Conservation (phyloP, 2,888 invertebrate genomes). For the Mythimna ferrago region DNA sequence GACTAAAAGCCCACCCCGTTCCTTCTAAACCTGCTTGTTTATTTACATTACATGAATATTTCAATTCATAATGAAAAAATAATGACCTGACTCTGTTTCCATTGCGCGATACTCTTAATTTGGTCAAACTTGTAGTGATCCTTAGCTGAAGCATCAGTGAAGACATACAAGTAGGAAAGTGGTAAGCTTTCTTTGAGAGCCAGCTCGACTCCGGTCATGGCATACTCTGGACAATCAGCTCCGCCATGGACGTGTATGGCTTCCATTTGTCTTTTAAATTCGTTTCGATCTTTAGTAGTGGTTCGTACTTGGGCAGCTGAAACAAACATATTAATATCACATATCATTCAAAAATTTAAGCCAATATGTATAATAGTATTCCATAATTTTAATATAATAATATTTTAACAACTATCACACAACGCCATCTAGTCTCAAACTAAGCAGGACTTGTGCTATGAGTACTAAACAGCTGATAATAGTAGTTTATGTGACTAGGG, state of each 20-base stretch:
- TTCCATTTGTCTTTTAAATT: constrained; percentile 69
- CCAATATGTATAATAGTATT: too few species aligned
- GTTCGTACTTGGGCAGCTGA: constrained; percentile 64
- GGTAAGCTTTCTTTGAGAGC: constrained; percentile 73
- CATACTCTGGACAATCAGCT: constrained; percentile 76
- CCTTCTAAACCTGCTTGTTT: too few species aligned
- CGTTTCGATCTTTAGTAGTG: constrained; percentile 66
- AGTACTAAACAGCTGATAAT: too few species aligned
- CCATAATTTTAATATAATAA: too few species aligned
- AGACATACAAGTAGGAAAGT: constrained; percentile 78
- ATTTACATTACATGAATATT: not conserved
- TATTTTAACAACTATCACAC: too few species aligned
- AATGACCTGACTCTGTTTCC: constrained; percentile 74
- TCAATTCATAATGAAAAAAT: not conserved
- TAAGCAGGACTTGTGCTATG: too few species aligned
- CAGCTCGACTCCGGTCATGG: constrained; percentile 76
- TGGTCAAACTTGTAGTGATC: constrained; percentile 66
- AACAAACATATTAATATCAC: constrained; percentile 25
- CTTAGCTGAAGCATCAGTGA: constrained; percentile 81
- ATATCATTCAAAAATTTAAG: too few species aligned
- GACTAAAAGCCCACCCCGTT: too few species aligned
- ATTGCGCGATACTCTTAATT: constrained; percentile 72
- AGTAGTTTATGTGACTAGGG: too few species aligned
- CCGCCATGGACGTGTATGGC: constrained; percentile 67
- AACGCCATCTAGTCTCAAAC: too few species aligned